Conservation (phyloP, 2,797 vertebrate species). For the Macropodus opercularis region DNA sequence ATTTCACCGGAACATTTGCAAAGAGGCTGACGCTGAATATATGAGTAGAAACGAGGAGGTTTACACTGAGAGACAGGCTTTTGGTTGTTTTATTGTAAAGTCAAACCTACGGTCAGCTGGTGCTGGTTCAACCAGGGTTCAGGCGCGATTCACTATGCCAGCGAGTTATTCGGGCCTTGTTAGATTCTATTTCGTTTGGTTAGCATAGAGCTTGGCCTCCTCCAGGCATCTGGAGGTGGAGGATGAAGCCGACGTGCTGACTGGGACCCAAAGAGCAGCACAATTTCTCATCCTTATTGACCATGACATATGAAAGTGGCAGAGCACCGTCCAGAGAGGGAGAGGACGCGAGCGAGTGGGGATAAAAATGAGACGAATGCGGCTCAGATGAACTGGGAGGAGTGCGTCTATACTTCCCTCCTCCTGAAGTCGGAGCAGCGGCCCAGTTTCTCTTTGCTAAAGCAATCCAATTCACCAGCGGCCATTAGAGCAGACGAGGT, state of each 20-base stretch:
- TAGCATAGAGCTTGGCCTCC: conserved; percentile 72
- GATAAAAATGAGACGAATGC: conserved; percentile 36
- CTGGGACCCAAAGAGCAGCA: conserved; percentile 69
- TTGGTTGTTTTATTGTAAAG: conserved; percentile 17
- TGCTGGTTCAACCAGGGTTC: conserved; percentile 60
- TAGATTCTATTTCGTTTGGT: conserved; percentile 78
- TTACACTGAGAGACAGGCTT: too few species aligned
- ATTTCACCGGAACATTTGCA: conserved; percentile 24
- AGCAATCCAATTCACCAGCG: conserved; percentile 66
- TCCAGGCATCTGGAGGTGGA: conserved; percentile 73
- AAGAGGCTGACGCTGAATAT: conserved; percentile 25
- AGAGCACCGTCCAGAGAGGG: conserved; percentile 68
- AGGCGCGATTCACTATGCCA: conserved; percentile 59
- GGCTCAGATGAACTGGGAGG: conserved; percentile 41
- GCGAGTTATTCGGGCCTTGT: conserved; percentile 76
- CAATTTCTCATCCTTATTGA: conserved; percentile 95
- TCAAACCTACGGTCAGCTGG: conserved; percentile 1
- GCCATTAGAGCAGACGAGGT: conserved; percentile 52
- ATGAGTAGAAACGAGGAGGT: conserved; percentile 35
- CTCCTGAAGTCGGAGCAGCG: conserved; percentile 22
- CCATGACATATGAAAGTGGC: conserved; percentile 88
- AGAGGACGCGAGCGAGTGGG: conserved; percentile 28
- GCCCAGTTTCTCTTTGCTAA: conserved; percentile 48
- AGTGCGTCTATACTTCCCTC: conserved; percentile 38
- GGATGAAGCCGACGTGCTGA: conserved; percentile 65